Evolutionary conservation across 1,140 invertebrate species (phyloP).

Genomic region (Conus betulinus): DNA sequence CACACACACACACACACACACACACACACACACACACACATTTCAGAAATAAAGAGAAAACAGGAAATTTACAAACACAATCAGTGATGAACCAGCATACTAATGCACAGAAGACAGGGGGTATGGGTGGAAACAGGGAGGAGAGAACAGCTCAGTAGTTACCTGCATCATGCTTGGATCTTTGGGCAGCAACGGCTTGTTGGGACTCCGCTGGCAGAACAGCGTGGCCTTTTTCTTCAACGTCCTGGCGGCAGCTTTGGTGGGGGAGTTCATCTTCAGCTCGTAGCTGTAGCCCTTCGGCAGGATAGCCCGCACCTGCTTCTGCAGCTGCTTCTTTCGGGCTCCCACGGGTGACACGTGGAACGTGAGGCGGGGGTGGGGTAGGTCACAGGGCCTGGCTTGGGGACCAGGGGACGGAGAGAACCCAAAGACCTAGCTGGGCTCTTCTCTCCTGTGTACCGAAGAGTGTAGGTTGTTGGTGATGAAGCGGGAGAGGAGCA

Average conservation of each 20-base stretch:
- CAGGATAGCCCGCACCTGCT: slow-evolving; percentile 61
- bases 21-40: too few species aligned
- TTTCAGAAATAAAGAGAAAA: neutral
- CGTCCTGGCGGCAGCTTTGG: slow-evolving; percentile 61
- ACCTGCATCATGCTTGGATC: neutral
- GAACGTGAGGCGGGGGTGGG: slow-evolving; percentile 27
- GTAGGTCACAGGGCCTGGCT: slow-evolving; percentile 36
- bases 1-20: too few species aligned
- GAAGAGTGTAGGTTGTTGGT: slow-evolving; percentile 13
- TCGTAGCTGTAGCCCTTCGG: slow-evolving; percentile 66
- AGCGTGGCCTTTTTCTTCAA: slow-evolving; percentile 54
- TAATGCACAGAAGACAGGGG: neutral
- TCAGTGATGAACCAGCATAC: neutral
- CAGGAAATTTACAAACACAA: neutral
- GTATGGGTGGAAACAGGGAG: too few species aligned
- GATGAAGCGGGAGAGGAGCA: slow-evolving; percentile 10
- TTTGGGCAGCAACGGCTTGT: slow-evolving; percentile 26
- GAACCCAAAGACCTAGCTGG: slow-evolving; percentile 46
- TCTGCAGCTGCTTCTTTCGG: slow-evolving; percentile 60
- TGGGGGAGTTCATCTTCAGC: slow-evolving; percentile 59
- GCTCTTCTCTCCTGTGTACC: slow-evolving; percentile 48
- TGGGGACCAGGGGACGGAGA: slow-evolving; percentile 40
- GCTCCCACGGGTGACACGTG: slow-evolving; percentile 47
- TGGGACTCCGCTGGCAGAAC: slow-evolving; percentile 44
- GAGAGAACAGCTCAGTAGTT: neutral